These are phyloP conservation scores for Deroptyus accipitrinus DNA, from an alignment of 2,113 vertebrate species.

Conservation along the genomic window DNA sequence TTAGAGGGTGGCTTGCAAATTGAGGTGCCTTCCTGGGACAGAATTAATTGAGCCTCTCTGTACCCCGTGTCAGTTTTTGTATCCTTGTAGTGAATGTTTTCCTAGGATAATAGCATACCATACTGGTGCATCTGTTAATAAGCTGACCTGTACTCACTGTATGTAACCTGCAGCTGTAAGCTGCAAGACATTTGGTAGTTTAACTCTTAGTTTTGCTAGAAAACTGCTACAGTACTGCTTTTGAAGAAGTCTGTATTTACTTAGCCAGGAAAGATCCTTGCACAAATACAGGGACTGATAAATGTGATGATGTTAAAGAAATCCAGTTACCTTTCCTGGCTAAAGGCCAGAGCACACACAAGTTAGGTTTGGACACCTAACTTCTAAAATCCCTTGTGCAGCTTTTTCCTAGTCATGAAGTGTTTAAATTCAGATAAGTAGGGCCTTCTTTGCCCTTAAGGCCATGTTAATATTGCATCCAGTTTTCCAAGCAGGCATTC, in stretches of 20 bases:
- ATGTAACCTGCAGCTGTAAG: neutral
- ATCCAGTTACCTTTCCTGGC: constrained; percentile 42
- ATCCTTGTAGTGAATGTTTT: neutral
- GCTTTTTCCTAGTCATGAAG: constrained; percentile 5
- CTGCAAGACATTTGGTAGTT: neutral
- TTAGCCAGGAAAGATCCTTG: constrained; percentile 3
- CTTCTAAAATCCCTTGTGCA: constrained; percentile 10
- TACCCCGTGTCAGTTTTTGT: neutral
- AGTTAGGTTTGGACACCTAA: constrained; percentile 9
- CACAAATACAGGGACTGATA: constrained; percentile 9
- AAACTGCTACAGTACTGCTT: neutral
- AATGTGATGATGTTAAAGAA: constrained; percentile 38
- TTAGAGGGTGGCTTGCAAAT: neutral
- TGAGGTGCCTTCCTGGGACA: neutral
- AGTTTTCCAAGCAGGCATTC: constrained; percentile 13
- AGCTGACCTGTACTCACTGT: neutral
- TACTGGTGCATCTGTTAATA: neutral
- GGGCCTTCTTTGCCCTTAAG: neutral
- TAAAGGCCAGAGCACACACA: neutral
- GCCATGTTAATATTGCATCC: neutral
- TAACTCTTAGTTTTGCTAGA: neutral
- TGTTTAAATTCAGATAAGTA: constrained; percentile 35
- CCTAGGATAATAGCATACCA: neutral
- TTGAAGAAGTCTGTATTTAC: constrained; percentile 8
- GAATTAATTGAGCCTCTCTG: neutral